Evolutionary conservation across 1,140 invertebrate species (phyloP).

Genomic region (Elymnias hypermnestra): DNA sequence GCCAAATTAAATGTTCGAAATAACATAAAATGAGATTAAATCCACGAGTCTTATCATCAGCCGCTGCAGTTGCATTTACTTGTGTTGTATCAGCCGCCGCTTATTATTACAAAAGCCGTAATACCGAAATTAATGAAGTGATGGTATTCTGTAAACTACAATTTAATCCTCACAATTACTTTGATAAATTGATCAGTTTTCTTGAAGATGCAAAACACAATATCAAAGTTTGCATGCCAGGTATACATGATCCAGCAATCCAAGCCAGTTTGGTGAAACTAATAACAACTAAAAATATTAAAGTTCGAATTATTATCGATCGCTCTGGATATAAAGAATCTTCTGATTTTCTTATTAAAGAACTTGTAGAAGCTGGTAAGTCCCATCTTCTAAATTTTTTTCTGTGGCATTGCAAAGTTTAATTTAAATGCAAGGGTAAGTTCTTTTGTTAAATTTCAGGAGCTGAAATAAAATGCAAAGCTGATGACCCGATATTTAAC

Average conservation of each 20-base stretch:
- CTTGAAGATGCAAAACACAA: conserved; percentile 50
- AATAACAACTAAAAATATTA: conserved; percentile 52
- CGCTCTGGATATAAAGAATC: conserved; percentile 53
- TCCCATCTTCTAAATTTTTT: conserved; percentile 3
- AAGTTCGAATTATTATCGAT: conserved; percentile 57
- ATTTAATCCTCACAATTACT: conserved; percentile 59
- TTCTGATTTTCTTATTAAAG: conserved; percentile 56
- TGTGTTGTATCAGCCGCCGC: conserved; percentile 61
- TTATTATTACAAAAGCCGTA: conserved; percentile 58
- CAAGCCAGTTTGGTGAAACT: conserved; percentile 52
- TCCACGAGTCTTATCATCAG: conserved; percentile 50
- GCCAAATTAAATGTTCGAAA: conserved; percentile 50
- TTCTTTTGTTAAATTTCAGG: too few species aligned
- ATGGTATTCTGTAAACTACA: conserved; percentile 71
- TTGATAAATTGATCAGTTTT: conserved; percentile 63
- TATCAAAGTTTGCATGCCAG: conserved; percentile 63
- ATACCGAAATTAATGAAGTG: conserved; percentile 61
- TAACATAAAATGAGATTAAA: conserved; percentile 64
- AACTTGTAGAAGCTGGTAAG: conserved; percentile 59
- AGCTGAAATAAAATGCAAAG: conserved; percentile 59
- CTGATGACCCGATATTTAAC: conserved; percentile 35
- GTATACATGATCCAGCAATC: conserved; percentile 64
- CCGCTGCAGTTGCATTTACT: conserved; percentile 50
- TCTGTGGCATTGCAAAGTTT: too few species aligned
- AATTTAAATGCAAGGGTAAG: too few species aligned